Evolutionary conservation across 2,888 invertebrate species (phyloP), one percentile per base, ranked within the genome.

Genomic region (Hirtodrosophila trivittata): DNA sequence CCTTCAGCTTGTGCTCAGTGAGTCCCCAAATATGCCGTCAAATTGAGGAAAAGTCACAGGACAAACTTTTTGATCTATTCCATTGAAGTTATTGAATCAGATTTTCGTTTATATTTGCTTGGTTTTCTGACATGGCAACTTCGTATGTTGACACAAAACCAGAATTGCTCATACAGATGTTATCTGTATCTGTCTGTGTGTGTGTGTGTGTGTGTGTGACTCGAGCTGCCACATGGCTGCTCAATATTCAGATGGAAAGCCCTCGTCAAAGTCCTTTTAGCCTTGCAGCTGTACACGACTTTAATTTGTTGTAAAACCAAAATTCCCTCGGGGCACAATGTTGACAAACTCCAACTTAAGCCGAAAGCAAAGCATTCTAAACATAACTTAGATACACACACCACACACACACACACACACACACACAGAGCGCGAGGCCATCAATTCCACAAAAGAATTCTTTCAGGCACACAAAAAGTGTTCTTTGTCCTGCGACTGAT

Each of bases 401-500:
- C 18, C 18, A 49, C 33, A 52, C 9, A 45, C 43, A 46, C 41
- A 54, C 16, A 51, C 26, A 43, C 9, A 42, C 28, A 59, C 35
- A 46, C 43, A 38, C 39, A 62, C 49, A 26, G 26, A 47, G 4
- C 25, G 52, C 26, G 32, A 37, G 65, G 80, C 69, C 83, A 83
- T 85, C 86, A 80, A 78, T 85, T 51, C 54, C 62, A 86, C 66
- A 83, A 80, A 76, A 54, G 76, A 73, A 83, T 73, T 76, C 78
- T 80, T 83, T 80, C 69, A 65, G 77, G 57, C 78, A 51, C 43
- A 66, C 55, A 70, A 75, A 59, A 58, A 75, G 51, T 56, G 8
- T 18, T 41, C 55, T 60, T 55, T 76, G 59, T 25, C 35, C 56
- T 43, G 43, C 21, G 60, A 57, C 38, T 60, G 68, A 55, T 37